Conservation (phyloP, 2,113 vertebrate genomes). For the Xenus cinereus region DNA sequence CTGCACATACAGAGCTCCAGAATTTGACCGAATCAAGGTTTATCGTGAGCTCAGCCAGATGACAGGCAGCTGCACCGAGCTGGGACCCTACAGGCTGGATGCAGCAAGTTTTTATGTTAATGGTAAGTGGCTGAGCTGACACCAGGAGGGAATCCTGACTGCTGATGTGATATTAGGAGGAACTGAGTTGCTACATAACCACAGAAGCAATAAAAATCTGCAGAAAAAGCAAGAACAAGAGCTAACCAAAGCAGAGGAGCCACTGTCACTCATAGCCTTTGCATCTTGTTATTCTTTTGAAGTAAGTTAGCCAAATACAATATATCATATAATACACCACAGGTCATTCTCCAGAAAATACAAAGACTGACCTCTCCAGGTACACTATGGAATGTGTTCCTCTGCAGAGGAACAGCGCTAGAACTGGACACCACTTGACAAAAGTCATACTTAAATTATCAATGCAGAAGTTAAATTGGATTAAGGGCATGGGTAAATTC, state of each 20-base stretch:
- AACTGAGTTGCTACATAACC: background rate
- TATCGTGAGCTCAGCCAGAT: background rate
- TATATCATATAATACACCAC: background rate
- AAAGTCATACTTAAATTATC: background rate
- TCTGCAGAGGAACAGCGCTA: background rate
- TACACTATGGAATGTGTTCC: background rate
- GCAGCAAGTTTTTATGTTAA: background rate
- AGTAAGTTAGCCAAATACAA: background rate
- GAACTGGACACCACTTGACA: background rate
- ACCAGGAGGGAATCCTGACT: background rate
- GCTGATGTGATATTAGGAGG: background rate
- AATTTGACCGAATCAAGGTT: background rate
- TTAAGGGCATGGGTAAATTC: background rate
- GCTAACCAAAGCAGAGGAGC: background rate
- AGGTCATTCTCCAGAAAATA: background rate
- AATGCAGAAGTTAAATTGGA: background rate
- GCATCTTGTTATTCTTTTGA: background rate
- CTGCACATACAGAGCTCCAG: background rate
- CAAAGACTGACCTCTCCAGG: background rate
- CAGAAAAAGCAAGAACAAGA: background rate
- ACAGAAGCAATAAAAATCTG: background rate
- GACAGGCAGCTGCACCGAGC: background rate
- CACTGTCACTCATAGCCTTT: background rate
- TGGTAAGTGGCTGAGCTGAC: background rate
- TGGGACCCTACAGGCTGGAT: conserved; percentile 15